Percentiles rank a stretch among this genome's conserved stretches.
These are phyloP conservation scores for Psittacula echo DNA, from an alignment of 2,797 vertebrate genomes.

Conservation along the genomic window DNA sequence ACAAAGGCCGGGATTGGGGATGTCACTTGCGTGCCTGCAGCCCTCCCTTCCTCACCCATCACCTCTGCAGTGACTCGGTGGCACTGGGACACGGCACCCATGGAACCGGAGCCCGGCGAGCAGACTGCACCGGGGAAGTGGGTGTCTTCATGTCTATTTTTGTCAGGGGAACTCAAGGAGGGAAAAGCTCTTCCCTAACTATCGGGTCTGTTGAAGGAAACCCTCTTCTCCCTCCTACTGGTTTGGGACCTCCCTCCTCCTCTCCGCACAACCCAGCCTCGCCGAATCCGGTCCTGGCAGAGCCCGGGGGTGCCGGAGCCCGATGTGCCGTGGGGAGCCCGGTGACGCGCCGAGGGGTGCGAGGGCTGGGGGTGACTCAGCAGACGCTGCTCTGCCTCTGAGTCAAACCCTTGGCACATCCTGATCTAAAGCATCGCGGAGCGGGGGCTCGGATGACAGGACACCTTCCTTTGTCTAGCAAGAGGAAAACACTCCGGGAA, in stretches of 20 bases:
- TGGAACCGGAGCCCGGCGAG: accelerated
- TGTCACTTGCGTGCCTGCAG: accelerated
- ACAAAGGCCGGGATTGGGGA: neutral
- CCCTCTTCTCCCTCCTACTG: neutral
- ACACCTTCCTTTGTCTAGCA: neutral
- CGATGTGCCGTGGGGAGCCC: neutral
- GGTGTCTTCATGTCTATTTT: neutral
- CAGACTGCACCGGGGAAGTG: accelerated
- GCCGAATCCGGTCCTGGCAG: neutral
- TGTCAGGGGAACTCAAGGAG: neutral
- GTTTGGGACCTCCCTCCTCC: neutral
- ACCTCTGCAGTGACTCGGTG: neutral
- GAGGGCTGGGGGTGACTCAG: neutral
- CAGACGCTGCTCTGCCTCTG: neutral
- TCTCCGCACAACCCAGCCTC: neutral
- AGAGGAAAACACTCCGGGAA: neutral
- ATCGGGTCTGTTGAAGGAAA: neutral
- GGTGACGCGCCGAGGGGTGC: neutral
- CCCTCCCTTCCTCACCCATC: accelerated
- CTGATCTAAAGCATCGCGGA: neutral
- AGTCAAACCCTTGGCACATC: neutral
- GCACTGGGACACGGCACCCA: accelerated
- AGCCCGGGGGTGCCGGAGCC: neutral
- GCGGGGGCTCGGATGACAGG: neutral
- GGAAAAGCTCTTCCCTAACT: neutral